Percentiles rank a stretch among this genome's conserved stretches.
Evolutionary conservation across 64 coral and sea anemone genomes (phyloP).

Genomic region (Pachyseris speciosa): DNA sequence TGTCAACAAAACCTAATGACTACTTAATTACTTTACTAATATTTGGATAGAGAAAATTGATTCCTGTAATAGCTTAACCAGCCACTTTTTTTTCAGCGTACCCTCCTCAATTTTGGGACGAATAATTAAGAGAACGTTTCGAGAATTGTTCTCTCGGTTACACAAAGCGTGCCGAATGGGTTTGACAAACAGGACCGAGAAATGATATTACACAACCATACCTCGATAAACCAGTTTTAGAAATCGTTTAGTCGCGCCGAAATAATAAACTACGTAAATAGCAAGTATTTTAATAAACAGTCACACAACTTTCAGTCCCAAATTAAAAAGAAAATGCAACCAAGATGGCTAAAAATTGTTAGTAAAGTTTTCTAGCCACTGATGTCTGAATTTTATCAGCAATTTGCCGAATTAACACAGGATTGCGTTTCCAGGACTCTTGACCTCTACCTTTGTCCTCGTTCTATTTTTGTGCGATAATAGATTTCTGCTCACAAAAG

Average conservation of each 20-base stretch:
- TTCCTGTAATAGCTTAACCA: neutral
- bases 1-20: neutral
- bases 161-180: constrained; percentile 1
- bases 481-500: neutral
- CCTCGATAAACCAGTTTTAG: too few species aligned
- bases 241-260: neutral
- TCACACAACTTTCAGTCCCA: neutral
- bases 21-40: neutral
- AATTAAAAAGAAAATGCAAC: neutral
- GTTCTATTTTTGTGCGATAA: constrained; percentile 10
- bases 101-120: neutral
- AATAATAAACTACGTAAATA: neutral
- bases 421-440: neutral
- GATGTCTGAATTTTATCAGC: neutral
- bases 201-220: neutral
- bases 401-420: neutral
- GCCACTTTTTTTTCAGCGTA: neutral
- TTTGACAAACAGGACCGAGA: neutral
- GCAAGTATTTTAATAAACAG: neutral
- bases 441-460: neutral
- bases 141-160: neutral
- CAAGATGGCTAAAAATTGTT: too few species aligned
- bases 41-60: neutral
- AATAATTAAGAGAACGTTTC: neutral
- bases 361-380: neutral